phyloP scores from a whole-genome alignment of 2,888 invertebrate species.

The Catocala nupta region DNA sequence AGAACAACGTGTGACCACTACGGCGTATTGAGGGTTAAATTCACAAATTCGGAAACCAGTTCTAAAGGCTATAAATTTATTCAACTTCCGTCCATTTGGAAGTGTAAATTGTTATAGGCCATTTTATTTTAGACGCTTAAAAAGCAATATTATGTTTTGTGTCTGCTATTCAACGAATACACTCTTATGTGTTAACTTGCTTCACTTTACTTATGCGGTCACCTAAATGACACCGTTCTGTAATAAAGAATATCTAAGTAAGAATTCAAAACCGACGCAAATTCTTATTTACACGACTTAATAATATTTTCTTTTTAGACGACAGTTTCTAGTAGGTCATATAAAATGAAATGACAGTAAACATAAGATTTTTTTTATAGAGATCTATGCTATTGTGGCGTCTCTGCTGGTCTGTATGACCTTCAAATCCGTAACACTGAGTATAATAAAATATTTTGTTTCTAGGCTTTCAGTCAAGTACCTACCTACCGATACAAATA shows the following conservation, averaged over 20 bases:
- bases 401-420: no score
- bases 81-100: constrained; percentile 70
- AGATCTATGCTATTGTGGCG: no score
- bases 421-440: no score
- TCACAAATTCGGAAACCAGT: constrained; percentile 48
- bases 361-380: no score
- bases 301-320: no score
- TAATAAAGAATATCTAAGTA: constrained; percentile 16
- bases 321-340: no score
- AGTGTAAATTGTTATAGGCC: constrained; percentile 75
- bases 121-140: constrained; percentile 72
- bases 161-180: constrained; percentile 53
- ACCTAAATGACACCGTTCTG: constrained; percentile 32
- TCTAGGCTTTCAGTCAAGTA: no score
- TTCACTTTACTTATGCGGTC: constrained; percentile 28
- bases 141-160: constrained; percentile 76
- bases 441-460: no score
- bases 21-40: constrained; percentile 16
- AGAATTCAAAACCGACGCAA: constrained; percentile 1
- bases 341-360: no score
- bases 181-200: constrained; percentile 53
- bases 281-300: no score
- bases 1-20: background rate
- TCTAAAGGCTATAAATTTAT: constrained; percentile 68
- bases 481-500: no score